These are phyloP conservation scores for Xestobium rufovillosum DNA, from an alignment of 2,888 invertebrate genomes.

Conservation along the genomic window DNA sequence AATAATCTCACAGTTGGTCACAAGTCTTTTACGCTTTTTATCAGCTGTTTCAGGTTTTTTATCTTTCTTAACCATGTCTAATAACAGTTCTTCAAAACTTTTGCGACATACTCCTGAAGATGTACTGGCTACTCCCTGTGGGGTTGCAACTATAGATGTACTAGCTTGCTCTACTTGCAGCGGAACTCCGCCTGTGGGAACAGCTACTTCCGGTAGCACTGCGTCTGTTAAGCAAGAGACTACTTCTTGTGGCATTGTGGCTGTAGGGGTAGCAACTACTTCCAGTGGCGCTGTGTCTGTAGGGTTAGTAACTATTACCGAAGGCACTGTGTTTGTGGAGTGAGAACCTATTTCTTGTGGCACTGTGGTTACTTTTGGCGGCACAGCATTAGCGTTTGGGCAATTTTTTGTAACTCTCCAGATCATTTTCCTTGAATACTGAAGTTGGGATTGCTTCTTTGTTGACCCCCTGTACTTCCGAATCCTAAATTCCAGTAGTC, in stretches of 20 bases:
- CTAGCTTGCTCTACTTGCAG: constrained; percentile 11
- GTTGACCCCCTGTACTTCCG: too few relatives aligned
- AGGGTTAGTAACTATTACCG: too few relatives aligned
- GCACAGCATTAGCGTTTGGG: too few relatives aligned
- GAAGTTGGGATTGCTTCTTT: too few relatives aligned
- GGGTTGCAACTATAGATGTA: constrained; percentile 5
- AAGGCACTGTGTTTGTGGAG: constrained; percentile 4
- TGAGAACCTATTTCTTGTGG: constrained; percentile 5
- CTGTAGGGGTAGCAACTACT: constrained; percentile 11
- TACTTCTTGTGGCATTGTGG: constrained; percentile 11
- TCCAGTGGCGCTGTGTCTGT: constrained; percentile 11
- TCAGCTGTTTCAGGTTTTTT: too few relatives aligned
- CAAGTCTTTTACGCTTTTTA: constrained; percentile 4
- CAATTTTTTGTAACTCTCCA: too few relatives aligned
- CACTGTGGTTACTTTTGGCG: too few relatives aligned
- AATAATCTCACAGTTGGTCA: constrained; percentile 4
- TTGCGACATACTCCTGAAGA: constrained; percentile 10
- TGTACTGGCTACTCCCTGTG: constrained; percentile 7
- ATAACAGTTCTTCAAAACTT: constrained; percentile 13
- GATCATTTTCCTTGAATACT: too few relatives aligned
- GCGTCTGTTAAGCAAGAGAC: constrained; percentile 7
- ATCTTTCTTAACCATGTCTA: too few relatives aligned
- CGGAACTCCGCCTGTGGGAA: constrained; percentile 8
- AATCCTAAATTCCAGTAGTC: too few relatives aligned
- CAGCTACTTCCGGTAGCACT: constrained; percentile 10